Evolutionary conservation across 2,113 vertebrate genomes (phyloP).

Genomic region (Cyanocitta stelleri): DNA sequence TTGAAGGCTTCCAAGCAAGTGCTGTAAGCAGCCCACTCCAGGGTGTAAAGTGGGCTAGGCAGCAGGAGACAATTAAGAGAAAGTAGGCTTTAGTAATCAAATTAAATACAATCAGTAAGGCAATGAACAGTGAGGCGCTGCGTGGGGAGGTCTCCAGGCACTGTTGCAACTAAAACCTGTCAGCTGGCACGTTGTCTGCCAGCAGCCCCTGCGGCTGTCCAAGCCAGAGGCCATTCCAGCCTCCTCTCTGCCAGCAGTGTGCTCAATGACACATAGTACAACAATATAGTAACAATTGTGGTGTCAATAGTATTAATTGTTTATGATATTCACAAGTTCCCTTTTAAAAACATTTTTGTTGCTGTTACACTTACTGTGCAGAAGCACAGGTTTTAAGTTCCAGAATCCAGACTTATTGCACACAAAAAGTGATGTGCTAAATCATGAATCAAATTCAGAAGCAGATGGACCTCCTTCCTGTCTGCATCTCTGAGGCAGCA

Average conservation of each 20-base stretch:
- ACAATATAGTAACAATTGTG: not conserved
- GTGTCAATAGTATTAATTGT: not conserved
- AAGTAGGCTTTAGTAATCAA: not conserved
- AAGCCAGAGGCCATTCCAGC: conserved; percentile 3
- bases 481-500: not conserved
- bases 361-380: not conserved
- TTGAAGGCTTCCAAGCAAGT: not conserved
- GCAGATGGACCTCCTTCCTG: not conserved
- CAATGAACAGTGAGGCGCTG: rapidly evolving
- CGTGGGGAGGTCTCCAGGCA: not conserved
- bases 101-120: not conserved
- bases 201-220: rapidly evolving
- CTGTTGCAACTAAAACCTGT: not conserved
- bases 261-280: not conserved
- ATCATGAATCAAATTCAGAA: not conserved
- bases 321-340: conserved; percentile 16
- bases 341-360: not conserved
- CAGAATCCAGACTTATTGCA: not conserved
- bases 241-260: not conserved
- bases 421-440: not conserved
- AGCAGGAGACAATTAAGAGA: not conserved
- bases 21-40: not conserved
- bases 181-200: rapidly evolving
- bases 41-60: not conserved
- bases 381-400: not conserved